These are phyloP conservation scores for Hermetia illucens DNA, from an alignment of 1,140 invertebrate species.

Conservation along the genomic window DNA sequence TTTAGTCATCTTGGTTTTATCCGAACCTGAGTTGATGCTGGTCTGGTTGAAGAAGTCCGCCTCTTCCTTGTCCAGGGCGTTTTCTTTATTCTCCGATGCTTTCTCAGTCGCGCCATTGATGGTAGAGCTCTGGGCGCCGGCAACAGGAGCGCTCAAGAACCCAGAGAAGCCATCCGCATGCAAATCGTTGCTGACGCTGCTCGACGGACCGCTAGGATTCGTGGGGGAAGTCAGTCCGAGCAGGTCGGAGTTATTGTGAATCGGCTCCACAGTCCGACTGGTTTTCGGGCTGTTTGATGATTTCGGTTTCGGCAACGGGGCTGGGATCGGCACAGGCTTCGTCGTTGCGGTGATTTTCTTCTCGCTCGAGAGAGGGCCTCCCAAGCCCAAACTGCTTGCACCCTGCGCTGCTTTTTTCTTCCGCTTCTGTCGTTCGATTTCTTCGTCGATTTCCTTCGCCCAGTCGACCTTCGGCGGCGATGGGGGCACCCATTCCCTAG, in stretches of 20 bases:
- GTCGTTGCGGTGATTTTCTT: constrained; percentile 29
- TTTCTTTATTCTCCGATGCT: constrained; percentile 16
- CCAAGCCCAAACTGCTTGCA: constrained; percentile 27
- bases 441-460: constrained; percentile 79
- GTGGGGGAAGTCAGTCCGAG: constrained; percentile 33
- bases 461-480: constrained; percentile 67
- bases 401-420: constrained; percentile 51
- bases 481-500: constrained; percentile 87
- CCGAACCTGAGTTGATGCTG: constrained; percentile 42
- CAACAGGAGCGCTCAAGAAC: constrained; percentile 54
- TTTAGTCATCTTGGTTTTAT: constrained; percentile 74
- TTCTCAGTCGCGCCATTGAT: constrained; percentile 20
- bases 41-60: constrained; percentile 80
- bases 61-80: constrained; percentile 58
- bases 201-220: constrained; percentile 19
- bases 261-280: constrained; percentile 28
- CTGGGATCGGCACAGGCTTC: constrained; percentile 24
- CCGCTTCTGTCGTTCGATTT: constrained; percentile 63
- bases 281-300: constrained; percentile 49
- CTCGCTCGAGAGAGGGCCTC: constrained; percentile 17
- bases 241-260: constrained; percentile 31
- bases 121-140: constrained; percentile 14
- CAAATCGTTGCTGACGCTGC: constrained; percentile 36
- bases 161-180: constrained; percentile 60
- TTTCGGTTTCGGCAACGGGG: constrained; percentile 34